Evolutionary conservation across 1,140 invertebrate species (phyloP), one percentile per base, ranked within the genome.

Genomic region (Rhopalosiphum padi): DNA sequence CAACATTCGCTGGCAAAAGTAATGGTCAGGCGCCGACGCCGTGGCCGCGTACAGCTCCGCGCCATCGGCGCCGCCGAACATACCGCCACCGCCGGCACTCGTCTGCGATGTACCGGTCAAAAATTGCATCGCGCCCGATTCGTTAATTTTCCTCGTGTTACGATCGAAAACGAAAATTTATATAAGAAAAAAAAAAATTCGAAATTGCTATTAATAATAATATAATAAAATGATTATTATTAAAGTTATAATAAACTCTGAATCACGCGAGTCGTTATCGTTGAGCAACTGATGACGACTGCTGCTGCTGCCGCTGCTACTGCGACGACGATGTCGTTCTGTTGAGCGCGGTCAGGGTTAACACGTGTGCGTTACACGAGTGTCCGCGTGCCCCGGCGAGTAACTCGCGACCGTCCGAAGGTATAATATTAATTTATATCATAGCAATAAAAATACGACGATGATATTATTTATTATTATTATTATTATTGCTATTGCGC

Each of bases 1-100:
- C 94, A 91, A 94, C 94, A 94, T 94, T 91, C 94, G 94, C 68
- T 91, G 94, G 82, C 91, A 93, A 46, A 87, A 94, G 90, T 94
- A 94, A 60, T 94, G 94, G 68, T 94, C 94, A 93, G 91, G 91
- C 91, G 91, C 91, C 91, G 91, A 93, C 83, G 90, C 91, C 83
- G 94, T 91, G 55, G 94, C 88, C 90, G 90, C 94, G 46, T 91
- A 91, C 55, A 94, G 90, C 82, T 94, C 94, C 77, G 90, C 93
- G 83, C 88, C 60, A 46, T 91, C 93, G 93, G 90, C 68, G 88
- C 88, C 90, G 85, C 90, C 90, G 48, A 88, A 91, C 94, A 94
- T 91, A 94, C 94, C 94, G 55, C 91, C 89, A 21, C 91, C 90
- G 82, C 82, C 90, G 90, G 55, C 90, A 55, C 91, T 55, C 11